Percentiles rank a stretch among this genome's conserved stretches.
These are phyloP conservation scores for Melangyna quadrimaculata DNA, from an alignment of 2,888 invertebrate species.

Conservation along the genomic window DNA sequence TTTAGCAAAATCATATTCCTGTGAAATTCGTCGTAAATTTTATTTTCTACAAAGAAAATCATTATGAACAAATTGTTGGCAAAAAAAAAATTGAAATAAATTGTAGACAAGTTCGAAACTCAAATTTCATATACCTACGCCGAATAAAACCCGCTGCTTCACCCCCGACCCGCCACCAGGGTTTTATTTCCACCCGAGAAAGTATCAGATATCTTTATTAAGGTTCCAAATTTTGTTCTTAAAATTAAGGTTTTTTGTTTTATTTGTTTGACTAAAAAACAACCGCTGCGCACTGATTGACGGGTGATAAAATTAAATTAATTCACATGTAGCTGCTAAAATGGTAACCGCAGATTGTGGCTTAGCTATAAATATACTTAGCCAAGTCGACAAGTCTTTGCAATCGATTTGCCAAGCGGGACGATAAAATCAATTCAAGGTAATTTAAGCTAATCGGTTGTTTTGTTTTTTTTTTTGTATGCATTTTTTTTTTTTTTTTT, in stretches of 20 bases:
- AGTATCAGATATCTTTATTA: conserved; percentile 3
- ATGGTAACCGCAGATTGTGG: conserved; percentile 29
- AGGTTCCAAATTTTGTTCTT: not conserved
- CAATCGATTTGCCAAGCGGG: conserved; percentile 11
- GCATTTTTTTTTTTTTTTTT: not conserved
- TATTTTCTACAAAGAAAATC: not conserved
- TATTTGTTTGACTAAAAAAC: not conserved
- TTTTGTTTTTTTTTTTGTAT: conserved; percentile 2
- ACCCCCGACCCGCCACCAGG: not conserved
- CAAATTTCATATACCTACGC: not conserved
- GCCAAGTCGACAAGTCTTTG: not conserved
- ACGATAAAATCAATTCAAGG: conserved; percentile 50
- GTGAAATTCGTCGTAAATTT: conserved; percentile 29
- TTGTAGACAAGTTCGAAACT: not conserved
- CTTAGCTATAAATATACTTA: conserved; percentile 39
- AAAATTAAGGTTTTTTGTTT: not conserved
- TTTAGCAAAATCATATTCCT: conserved; percentile 34
- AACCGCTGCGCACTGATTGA: conserved; percentile 36
- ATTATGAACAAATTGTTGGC: not conserved
- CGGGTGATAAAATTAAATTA: conserved; percentile 57
- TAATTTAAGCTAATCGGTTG: conserved; percentile 63
- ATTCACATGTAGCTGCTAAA: conserved; percentile 44
- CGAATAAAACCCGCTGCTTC: not conserved
- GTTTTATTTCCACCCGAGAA: not conserved
- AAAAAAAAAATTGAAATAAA: not conserved